phyloP scores from a whole-genome alignment of 2,888 invertebrate genomes.

The Gandaritis pyraliata region DNA sequence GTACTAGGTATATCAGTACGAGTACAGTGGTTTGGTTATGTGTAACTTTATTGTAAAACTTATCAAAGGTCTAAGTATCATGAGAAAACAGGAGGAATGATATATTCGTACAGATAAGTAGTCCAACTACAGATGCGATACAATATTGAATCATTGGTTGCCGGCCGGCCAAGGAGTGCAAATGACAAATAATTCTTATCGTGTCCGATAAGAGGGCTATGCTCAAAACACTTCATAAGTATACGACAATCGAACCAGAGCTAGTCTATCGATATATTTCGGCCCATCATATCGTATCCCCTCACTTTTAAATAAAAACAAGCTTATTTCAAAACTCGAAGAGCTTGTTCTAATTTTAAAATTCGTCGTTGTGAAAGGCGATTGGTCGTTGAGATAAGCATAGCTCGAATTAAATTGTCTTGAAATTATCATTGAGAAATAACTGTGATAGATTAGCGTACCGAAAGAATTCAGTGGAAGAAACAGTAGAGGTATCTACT shows the following conservation, averaged over 20 bases:
- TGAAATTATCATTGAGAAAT: neutral
- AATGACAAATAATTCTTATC: constrained; percentile 70
- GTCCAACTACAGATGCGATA: constrained; percentile 44
- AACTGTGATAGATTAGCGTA: neutral
- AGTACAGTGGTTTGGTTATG: too few relatives aligned
- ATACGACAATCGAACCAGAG: constrained; percentile 53
- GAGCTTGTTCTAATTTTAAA: constrained; percentile 6
- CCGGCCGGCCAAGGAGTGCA: constrained; percentile 58
- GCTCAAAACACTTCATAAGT: constrained; percentile 67
- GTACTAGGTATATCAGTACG: too few relatives aligned
- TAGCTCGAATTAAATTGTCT: neutral
- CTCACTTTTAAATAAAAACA: constrained; percentile 8
- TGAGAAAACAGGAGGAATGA: constrained; percentile 41
- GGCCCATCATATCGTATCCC: constrained; percentile 9
- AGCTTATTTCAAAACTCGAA: constrained; percentile 14
- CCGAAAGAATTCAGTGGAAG: too few relatives aligned
- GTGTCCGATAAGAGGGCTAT: constrained; percentile 70
- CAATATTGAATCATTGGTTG: constrained; percentile 49
- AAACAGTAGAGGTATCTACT: neutral
- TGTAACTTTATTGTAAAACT: constrained; percentile 5
- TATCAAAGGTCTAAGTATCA: constrained; percentile 37
- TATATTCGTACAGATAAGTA: constrained; percentile 30
- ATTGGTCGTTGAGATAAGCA: neutral
- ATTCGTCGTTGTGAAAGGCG: too few relatives aligned
- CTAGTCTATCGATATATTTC: constrained; percentile 54